These are phyloP conservation scores for Patella depressa DNA, from an alignment of 2,888 invertebrate genomes.

Conservation along the genomic window DNA sequence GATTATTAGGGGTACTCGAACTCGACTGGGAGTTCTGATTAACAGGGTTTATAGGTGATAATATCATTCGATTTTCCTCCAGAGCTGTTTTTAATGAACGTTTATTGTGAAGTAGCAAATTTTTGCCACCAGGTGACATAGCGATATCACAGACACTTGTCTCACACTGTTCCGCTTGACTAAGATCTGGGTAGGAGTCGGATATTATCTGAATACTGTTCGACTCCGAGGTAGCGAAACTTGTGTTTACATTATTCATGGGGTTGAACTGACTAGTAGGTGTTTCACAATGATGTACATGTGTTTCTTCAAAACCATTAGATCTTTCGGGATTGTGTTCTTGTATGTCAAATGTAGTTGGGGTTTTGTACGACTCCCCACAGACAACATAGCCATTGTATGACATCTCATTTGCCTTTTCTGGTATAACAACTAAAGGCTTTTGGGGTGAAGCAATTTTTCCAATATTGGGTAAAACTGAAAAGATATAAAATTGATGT, in stretches of 20 bases:
- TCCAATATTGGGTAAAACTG: slow-evolving; percentile 1
- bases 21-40: neutral
- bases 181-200: neutral
- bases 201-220: too few species aligned
- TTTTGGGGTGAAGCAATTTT: neutral
- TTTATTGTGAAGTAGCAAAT: neutral
- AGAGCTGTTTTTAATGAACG: neutral
- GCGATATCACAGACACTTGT: neutral
- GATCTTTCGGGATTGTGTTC: too few species aligned
- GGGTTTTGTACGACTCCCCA: too few species aligned
- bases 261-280: too few species aligned
- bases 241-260: too few species aligned
- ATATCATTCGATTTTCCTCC: neutral
- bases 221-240: too few species aligned
- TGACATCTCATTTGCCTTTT: neutral
- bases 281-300: too few species aligned
- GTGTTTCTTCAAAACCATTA: too few species aligned
- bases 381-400: too few species aligned
- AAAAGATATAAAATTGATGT: neutral
- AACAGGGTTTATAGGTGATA: neutral
- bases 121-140: neutral
- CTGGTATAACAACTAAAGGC: neutral
- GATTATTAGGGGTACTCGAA: neutral
- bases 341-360: too few species aligned
- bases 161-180: neutral